A percentile compares a stretch with the other conserved stretches of the same genome.
These are phyloP conservation scores for Xylota sylvarum DNA, from an alignment of 2,888 invertebrate genomes.

Conservation along the genomic window DNA sequence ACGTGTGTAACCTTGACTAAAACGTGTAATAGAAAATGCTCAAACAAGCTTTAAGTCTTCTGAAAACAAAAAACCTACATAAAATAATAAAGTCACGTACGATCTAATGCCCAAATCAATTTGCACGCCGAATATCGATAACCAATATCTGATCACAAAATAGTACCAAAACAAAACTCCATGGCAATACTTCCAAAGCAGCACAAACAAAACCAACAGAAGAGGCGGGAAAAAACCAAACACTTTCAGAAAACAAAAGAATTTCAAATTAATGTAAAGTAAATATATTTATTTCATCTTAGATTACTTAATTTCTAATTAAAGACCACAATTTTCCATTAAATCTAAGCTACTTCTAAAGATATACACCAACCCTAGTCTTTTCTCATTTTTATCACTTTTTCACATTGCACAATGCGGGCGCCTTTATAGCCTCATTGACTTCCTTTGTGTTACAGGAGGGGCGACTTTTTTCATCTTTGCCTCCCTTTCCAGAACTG, in stretches of 20 bases:
- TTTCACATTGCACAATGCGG: constrained; percentile 11
- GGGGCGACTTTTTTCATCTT: constrained; percentile 40
- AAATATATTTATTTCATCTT: constrained; percentile 52
- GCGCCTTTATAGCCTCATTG: constrained; percentile 49
- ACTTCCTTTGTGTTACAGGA: constrained; percentile 45
- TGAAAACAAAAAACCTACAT: neutral
- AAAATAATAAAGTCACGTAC: neutral
- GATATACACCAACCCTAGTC: constrained; percentile 11
- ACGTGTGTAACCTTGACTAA: no score
- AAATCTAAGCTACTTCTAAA: constrained; percentile 7
- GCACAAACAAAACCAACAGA: constrained; percentile 5
- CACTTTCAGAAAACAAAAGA: neutral
- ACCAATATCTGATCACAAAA: neutral
- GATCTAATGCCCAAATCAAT: neutral
- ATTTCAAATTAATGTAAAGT: constrained; percentile 6
- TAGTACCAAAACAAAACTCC: neutral
- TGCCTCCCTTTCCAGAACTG: constrained; percentile 48
- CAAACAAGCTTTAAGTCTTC: no score
- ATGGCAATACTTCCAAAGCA: neutral
- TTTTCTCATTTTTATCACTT: constrained; percentile 20
- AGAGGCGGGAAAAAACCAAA: constrained; percentile 21
- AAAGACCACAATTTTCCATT: constrained; percentile 35
- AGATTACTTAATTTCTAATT: constrained; percentile 20
- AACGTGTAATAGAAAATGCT: neutral
- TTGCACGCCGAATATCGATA: neutral